Percentiles rank a stretch among this genome's conserved stretches.
These are phyloP conservation scores for Micrasema longulum DNA, from an alignment of 1,140 invertebrate species.

Conservation along the genomic window DNA sequence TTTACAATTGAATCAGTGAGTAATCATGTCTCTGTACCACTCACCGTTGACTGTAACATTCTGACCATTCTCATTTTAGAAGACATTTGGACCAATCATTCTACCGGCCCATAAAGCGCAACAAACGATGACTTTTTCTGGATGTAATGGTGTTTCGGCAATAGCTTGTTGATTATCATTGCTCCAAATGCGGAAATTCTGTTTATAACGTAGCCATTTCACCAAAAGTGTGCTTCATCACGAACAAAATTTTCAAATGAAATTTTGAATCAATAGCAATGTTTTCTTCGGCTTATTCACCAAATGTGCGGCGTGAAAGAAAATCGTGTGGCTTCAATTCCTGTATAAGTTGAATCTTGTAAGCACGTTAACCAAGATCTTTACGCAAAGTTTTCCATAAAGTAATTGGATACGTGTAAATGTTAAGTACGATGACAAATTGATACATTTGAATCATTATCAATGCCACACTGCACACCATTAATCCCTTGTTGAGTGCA, in stretches of 20 bases:
- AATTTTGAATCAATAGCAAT: neutral
- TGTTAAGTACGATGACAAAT: neutral
- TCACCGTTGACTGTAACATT: too few species aligned
- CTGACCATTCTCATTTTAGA: too few species aligned
- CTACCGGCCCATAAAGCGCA: too few species aligned
- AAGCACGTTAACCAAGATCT: neutral
- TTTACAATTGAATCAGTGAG: neutral
- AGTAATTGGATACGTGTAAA: neutral
- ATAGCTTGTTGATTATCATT: too few species aligned
- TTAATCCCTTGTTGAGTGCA: neutral
- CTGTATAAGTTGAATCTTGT: neutral
- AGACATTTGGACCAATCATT: too few species aligned
- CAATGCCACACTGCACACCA: neutral
- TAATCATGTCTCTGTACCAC: too few species aligned
- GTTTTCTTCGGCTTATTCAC: neutral
- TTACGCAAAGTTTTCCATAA: neutral
- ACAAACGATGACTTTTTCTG: neutral
- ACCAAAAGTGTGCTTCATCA: too few species aligned
- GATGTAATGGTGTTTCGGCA: too few species aligned
- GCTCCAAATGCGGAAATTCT: too few species aligned
- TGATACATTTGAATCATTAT: neutral
- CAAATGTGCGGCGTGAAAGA: neutral
- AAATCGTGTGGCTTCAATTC: constrained; percentile 2
- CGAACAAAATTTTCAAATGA: neutral
- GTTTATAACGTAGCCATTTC: too few species aligned